Base-by-base conservation (phyloP, 2,888 invertebrate genomes). In the Scrobipalpa atriplicella region DNA sequence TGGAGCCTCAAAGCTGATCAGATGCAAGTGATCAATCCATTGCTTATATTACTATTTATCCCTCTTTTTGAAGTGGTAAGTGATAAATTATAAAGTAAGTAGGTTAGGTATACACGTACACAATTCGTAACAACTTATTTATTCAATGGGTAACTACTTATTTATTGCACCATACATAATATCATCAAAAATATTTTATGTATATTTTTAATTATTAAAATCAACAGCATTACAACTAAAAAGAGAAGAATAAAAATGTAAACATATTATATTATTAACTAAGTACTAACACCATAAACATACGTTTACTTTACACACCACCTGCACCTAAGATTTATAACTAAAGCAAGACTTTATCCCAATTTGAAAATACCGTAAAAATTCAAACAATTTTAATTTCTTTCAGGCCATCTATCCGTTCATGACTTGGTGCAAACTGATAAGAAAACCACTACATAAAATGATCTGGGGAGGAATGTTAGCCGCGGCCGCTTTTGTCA, bases 1-100 rank as follows among this genome's bases (percentile, higher is more conserved):
- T 96, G 94, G 87, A 93, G 94, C 0, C 89, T 98, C 18, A 96
- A 98, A 75, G 98, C 99, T 0, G 99, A 99, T 89, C 99, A 99
- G 87, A 96, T 99, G 95, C 98, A 98, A 93, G 96, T 98, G 68
- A 86, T 98, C 1, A 99, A 98, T 89, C 98, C 98, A 0, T 81
- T 98, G 5, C 90, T 98, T 43, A 97, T 98, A 75, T 89, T 99
- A 21, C 64, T 95, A 2, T 96, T 98, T 74, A 98, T 99, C 77
- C 99, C 99, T 0, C 78, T 97, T 0, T 97, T 97, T 79, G 96
- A 97, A 84, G 94, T 95, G 66, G 94, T 92, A 82, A 81, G 87
- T 76, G 10, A 38, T 66, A 11, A 21, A 3, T 13, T 5, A 19
- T 8, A 7, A 11, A 21, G n/a, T n/a, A n/a, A n/a, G n/a, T n/a